Conservation (phyloP, 2,888 invertebrate genomes). For the Metopia argyrocephala region DNA sequence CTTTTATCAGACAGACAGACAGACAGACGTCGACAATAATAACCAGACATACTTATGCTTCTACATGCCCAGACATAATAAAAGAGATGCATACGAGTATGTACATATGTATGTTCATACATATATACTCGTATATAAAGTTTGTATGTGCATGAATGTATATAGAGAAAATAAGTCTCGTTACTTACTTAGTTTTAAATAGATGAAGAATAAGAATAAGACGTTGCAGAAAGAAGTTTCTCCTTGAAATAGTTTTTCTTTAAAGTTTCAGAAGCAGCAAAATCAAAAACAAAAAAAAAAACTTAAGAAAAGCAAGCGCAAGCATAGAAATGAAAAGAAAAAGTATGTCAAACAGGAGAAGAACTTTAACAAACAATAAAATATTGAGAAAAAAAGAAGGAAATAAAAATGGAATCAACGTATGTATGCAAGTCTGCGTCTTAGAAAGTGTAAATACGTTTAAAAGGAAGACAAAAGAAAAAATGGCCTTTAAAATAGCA, state of each 20-base stretch:
- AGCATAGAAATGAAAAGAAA: conserved; percentile 15
- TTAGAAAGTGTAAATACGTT: not conserved
- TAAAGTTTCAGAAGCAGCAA: too few relatives aligned
- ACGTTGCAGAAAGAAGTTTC: conserved; percentile 47
- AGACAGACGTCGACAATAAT: conserved; percentile 5
- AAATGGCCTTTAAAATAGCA: conserved; percentile 54
- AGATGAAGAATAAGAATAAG: not conserved
- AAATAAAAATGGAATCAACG: conserved; percentile 23
- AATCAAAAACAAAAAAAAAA: too few relatives aligned
- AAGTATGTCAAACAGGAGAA: conserved; percentile 63
- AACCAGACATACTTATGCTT: too few relatives aligned
- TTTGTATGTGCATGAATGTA: conserved; percentile 6
- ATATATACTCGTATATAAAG: not conserved
- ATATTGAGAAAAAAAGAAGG: conserved; percentile 7
- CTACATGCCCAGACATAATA: conserved; percentile 11
- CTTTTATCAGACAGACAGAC: conserved; percentile 32
- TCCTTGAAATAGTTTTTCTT: conserved; percentile 62
- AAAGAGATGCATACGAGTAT: conserved; percentile 20
- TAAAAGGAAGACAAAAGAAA: conserved; percentile 36
- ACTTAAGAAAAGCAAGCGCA: conserved; percentile 20
- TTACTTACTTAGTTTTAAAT: conserved; percentile 52
- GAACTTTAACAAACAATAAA: conserved; percentile 56
- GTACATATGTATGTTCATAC: not conserved
- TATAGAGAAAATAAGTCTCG: conserved; percentile 45
- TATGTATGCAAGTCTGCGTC: not conserved